Evolutionary conservation across 2,797 vertebrate species (phyloP), one percentile per base, ranked within the genome.

Genomic region (Danio kyathit): DNA sequence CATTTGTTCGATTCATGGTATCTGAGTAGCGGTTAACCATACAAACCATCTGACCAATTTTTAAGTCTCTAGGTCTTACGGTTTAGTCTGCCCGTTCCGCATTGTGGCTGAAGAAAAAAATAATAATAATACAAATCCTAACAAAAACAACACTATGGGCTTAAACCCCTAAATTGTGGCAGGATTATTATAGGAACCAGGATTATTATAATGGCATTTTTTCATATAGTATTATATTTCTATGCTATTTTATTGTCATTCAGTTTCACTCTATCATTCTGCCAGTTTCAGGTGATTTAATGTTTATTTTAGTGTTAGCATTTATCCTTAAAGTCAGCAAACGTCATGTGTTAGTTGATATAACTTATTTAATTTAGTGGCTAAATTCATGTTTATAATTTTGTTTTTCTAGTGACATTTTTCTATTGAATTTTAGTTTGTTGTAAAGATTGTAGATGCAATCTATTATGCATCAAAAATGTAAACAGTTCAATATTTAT

Each of bases 231-330:
- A 29, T 48, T 56, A 16, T n/a, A 48, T 46, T 29, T 29, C 29
- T 3, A 29, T 48, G 29, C 51, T 48, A 14, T 60, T 44, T 63
- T 9, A n/a, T 5, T 79, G 21, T 80, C 5, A 46, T 21, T 59
- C 46, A 8, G 5, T 78, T 52, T 52, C 63, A 76, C 57, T 29
- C 29, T 80, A 72, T 59, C 9, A 17, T 7, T 7, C n/a, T 40
- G 29, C 40, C 38, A 4, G 19, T 49, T 67, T 8, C 5, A 0
- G 66, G 29, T 49, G 19, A 21, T 21, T n/a, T 51, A 0, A 5
- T 69, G 70, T 69, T 38, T 69, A n/a, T 52, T 52, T 17, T 40
- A n/a, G 14, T 5, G 29, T 2, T 51, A 38, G 21, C 14, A 1
- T 43, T 64, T 46, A 49, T 67, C 49, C 48, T 29, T 14, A 70